These are phyloP conservation scores for Pseudochirops cupreus DNA, from an alignment of 2,797 vertebrate species.

Conservation along the genomic window DNA sequence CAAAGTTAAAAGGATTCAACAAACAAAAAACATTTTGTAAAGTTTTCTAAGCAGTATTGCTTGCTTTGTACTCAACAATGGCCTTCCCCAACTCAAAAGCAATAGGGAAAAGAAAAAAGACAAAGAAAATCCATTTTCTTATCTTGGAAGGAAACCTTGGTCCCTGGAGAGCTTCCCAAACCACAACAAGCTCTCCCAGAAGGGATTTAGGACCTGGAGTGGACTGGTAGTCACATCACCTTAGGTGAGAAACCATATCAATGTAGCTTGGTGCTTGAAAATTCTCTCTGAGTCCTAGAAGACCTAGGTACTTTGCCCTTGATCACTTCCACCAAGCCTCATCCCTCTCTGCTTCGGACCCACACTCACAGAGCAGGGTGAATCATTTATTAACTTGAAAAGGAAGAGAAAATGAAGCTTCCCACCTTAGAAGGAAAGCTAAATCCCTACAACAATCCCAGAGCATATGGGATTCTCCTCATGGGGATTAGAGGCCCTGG, in stretches of 20 bases:
- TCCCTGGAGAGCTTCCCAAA: not conserved
- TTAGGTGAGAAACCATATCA: not conserved
- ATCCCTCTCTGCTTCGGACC: not conserved
- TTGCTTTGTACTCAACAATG: not conserved
- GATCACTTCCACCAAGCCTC: not conserved
- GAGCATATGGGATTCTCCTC: not conserved
- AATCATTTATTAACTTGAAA: not conserved
- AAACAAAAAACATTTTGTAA: not conserved
- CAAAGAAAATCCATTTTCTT: not conserved
- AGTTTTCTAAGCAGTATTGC: not conserved
- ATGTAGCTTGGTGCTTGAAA: not conserved
- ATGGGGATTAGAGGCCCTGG: not conserved
- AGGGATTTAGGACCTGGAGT: not conserved
- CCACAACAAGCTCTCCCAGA: not conserved
- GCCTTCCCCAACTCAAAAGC: not conserved
- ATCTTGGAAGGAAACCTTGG: not conserved
- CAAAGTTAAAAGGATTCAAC: not conserved
- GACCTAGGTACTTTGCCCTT: not conserved
- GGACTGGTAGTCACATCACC: not conserved
- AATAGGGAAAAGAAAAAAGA: not conserved
- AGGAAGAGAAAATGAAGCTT: not conserved
- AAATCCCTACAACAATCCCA: not conserved
- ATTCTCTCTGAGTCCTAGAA: not conserved
- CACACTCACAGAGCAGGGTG: not conserved
- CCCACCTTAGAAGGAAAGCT: not conserved